Base-by-base conservation (phyloP, 1,140 invertebrate species). In the Bacillus rossius region DNA sequence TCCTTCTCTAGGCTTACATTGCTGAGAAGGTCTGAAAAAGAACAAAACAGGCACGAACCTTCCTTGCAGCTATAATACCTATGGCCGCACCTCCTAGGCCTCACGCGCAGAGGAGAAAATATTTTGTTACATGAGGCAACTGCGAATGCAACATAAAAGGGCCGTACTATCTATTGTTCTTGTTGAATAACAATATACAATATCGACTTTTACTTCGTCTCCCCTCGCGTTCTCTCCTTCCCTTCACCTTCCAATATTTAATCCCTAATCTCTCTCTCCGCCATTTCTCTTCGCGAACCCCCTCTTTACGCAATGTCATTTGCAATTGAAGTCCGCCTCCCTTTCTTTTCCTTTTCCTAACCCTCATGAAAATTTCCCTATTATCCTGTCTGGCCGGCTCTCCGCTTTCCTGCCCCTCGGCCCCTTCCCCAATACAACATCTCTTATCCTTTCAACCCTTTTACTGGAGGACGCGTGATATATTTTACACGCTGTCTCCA, bases 391-490 rank as follows among this genome's bases (percentile, higher is more conserved):
- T 34, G 29, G 29, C 29, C 29, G 29, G 29, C 29, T 34, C 29
- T 34, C 29, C 29, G 4, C 29, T 34, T 34, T 34, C 29, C 29
- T 7, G 5, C 29, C 29, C 29, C 29, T 4, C 29, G 10, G 29
- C 53, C n/a, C 37, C 25, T 26, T 45, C 34, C 53, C 53, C 53
- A 42, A 55, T 26, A 55, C 53, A 55, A 34, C 53, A 55, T 55
- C 53, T 42, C 53, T 55, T 55, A 42, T 55, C 53, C 53, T 55
- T 55, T 55, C 53, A 55, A 55, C 53, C 53, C 53, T 37, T 55
- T 55, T 22, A 37, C 34, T 22, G 34, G 29, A 34, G 29, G 29
- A 34, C 34, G 37, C 45, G 53, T 55, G 53, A 55, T 55, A 43
- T 55, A 55, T 55, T 55, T 42, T 42, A 25, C 40, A 26, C 20